Base-by-base conservation (phyloP, 2,888 invertebrate genomes). In the Metopia argyrocephala region DNA sequence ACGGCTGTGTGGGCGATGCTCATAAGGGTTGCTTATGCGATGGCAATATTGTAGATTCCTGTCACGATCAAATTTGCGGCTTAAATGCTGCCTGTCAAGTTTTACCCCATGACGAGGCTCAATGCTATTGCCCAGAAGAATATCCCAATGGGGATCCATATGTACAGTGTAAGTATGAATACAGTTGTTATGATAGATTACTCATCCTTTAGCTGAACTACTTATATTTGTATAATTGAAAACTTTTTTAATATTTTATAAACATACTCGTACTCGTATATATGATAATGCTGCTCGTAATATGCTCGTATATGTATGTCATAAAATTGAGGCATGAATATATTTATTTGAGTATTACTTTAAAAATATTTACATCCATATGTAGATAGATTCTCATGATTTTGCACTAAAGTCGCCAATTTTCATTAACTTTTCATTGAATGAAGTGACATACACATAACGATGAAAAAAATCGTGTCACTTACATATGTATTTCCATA, bases 91-190 rank as follows among this genome's bases (percentile, higher is more conserved):
- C 93, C 68, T 97, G 97, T 88, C 93, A 94, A 84, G 93, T 95
- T 52, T 91, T 93, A 61, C 92, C 93, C 82, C 93, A 92, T 54
- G 92, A 92, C 79, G 93, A 93, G 86, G 93, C 95, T 0, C 94
- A 96, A 87, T 97, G 97, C 88, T 95, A 94, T 88, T 97, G 97
- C 88, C 96, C 97, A 64, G 92, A 94, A 45, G 94, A 94, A 87
- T 95, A 93, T 91, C 96, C 97, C 61, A 93, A 94, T 80, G 97
- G 97, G 73, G 95, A 97, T 92, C 96, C 97, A 23, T 94, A 94
- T 87, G 93, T 94, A 86, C 94, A 95, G 93, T 97, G 97, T 97
- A 92, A 93, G 95, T 93, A 84, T 54, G 15, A 48, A 4, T n/a
- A 20, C 9, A 38, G 38, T 31, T 28, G 28, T 28, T 28, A 6